phyloP scores from a whole-genome alignment of 1,140 invertebrate species.

The Dryas iulia region DNA sequence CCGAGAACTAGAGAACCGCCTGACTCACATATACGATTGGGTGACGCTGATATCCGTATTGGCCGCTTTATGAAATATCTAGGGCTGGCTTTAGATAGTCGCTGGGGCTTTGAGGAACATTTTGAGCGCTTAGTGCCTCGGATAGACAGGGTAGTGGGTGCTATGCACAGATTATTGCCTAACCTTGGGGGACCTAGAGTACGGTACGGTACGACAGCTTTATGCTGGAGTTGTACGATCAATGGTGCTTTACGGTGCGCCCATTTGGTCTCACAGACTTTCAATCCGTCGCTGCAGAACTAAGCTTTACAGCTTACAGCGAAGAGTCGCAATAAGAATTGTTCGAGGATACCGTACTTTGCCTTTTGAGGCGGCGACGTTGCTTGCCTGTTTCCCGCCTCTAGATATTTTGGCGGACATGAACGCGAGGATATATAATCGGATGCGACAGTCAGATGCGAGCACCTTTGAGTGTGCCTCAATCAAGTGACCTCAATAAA shows the following conservation, averaged over 20 bases:
- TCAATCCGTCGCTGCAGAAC: not conserved
- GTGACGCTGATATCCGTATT: not conserved
- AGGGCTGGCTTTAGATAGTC: not conserved
- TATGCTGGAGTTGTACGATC: slow-evolving; percentile 13
- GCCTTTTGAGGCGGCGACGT: not conserved
- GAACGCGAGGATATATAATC: no score
- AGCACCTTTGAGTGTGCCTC: no score
- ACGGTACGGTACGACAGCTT: not conserved
- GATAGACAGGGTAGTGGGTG: slow-evolving; percentile 1
- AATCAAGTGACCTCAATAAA: no score
- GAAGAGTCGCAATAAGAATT: not conserved
- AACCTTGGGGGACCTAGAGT: slow-evolving; percentile 2
- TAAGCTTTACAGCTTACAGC: not conserved
- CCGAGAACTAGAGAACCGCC: not conserved
- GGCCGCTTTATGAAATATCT: slow-evolving; percentile 9
- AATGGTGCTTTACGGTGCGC: slow-evolving; percentile 7
- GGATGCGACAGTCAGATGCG: no score
- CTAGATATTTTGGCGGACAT: no score
- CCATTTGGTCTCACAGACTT: slow-evolving; percentile 7
- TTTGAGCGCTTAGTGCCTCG: not conserved
- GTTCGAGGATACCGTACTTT: not conserved
- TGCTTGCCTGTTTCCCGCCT: not conserved
- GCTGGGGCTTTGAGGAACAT: slow-evolving; percentile 5
- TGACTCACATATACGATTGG: not conserved
- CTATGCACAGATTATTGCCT: slow-evolving; percentile 6